Evolutionary conservation across 2,888 invertebrate genomes (phyloP), one percentile per base, ranked within the genome.

Genomic region (Parnassius glacialis): DNA sequence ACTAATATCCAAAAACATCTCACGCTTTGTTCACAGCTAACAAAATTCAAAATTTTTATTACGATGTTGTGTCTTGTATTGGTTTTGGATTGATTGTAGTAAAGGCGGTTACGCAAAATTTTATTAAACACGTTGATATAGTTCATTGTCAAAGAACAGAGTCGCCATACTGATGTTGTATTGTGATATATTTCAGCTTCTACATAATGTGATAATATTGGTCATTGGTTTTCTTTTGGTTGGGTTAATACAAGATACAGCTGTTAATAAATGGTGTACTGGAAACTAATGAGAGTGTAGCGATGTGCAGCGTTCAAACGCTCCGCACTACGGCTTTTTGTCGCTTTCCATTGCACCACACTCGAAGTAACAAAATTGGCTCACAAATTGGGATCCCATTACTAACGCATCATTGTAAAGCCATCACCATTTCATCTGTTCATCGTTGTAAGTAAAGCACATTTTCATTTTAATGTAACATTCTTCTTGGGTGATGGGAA

Each of bases 201-300:
- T 78, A 83, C 90, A 78, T 90, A 90, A 85, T 85, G 86, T 85
- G 89, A 87, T 86, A 84, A 79, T 87, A 84, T 87, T 81, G 87
- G 86, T 90, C 87, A 85, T 90, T 91, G 90, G 89, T 90, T 89
- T 87, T 90, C 90, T 90, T 90, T 90, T 84, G 90, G 90, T 91
- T 91, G 90, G 90, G 90, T 90, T 90, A 90, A 91, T 91, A 90
- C 91, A 91, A 91, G 91, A 91, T 91, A 91, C 91, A 91, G 88
- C 90, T 90, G 87, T 88, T 81, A 78, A 84, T 82, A 83, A 81
- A 84, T 81, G 87, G 90, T 91, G 90, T 89, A 88, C 80, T 90
- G 90, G 90, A 90, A 91, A 90, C 85, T 89, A 87, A 88, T 89
- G 84, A 85, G 87, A 87, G 79, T 74, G 71, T 76, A 78, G 80